These are phyloP conservation scores for Jordanella pulchra DNA, from an alignment of 2,797 vertebrate genomes.

Conservation along the genomic window DNA sequence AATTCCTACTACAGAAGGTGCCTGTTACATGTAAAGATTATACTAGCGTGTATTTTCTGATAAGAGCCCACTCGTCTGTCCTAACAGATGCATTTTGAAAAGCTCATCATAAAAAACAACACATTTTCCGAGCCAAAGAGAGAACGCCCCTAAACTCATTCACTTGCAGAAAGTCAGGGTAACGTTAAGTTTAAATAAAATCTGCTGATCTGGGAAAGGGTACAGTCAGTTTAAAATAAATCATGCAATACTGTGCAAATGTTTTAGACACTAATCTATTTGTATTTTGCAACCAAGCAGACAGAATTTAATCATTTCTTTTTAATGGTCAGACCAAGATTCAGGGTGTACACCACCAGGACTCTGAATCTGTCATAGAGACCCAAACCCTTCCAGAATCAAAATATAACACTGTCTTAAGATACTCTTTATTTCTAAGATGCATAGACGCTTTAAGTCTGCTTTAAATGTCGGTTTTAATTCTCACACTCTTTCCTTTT, in stretches of 20 bases:
- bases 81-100: constrained; percentile 39
- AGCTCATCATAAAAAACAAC: constrained; percentile 41
- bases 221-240: constrained; percentile 29
- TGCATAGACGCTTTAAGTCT: background rate
- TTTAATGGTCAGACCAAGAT: too few species aligned
- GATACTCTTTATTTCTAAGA: background rate
- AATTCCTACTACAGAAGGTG: constrained; percentile 3
- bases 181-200: constrained; percentile 44
- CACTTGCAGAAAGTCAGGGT: constrained; percentile 32
- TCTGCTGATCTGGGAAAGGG: constrained; percentile 32
- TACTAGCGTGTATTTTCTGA: constrained; percentile 11
- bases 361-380: background rate
- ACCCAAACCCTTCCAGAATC: too few species aligned
- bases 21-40: background rate
- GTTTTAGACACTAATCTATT: background rate
- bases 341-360: background rate
- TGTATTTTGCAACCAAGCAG: background rate
- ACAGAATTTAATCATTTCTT: background rate
- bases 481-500: background rate
- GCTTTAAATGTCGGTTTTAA: background rate
- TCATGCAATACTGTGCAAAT: background rate
- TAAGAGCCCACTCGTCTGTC: constrained; percentile 31
- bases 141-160: constrained; percentile 42
- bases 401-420: too few species aligned
- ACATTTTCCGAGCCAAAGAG: constrained; percentile 36